These are phyloP conservation scores for Ectropis grisescens DNA, from an alignment of 1,140 invertebrate genomes.

Conservation along the genomic window DNA sequence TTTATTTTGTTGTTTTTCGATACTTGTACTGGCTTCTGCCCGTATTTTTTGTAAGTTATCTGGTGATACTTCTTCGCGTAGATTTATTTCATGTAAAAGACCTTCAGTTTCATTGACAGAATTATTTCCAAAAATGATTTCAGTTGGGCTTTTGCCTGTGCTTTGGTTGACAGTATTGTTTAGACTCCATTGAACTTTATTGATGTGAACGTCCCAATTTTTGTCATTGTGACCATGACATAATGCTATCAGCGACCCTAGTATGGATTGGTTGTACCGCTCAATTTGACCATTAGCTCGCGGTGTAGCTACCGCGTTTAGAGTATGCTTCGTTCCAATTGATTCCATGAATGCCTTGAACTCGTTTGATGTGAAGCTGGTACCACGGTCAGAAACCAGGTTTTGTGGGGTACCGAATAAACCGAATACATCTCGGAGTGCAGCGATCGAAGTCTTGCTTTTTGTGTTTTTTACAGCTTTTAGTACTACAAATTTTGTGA, in stretches of 20 bases:
- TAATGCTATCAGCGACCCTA: slow-evolving; percentile 12
- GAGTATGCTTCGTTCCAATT: slow-evolving; percentile 15
- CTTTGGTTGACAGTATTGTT: slow-evolving; percentile 15
- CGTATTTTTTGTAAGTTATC: too few species aligned
- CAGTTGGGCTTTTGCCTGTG: slow-evolving; percentile 9
- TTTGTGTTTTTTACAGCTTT: slow-evolving; percentile 15
- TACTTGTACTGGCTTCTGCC: slow-evolving; percentile 8
- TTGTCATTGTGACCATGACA: slow-evolving; percentile 11
- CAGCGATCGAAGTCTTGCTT: slow-evolving; percentile 15
- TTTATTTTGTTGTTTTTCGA: slow-evolving; percentile 6
- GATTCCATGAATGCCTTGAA: slow-evolving; percentile 19
- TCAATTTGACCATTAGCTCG: slow-evolving; percentile 22
- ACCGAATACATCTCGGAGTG: slow-evolving; percentile 12
- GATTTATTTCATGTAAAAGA: too few species aligned
- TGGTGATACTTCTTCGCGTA: too few species aligned
- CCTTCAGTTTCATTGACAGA: slow-evolving; percentile 1
- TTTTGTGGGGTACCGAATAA: slow-evolving; percentile 19
- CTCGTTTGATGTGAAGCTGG: slow-evolving; percentile 16
- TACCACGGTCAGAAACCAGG: slow-evolving; percentile 24
- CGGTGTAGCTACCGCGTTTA: slow-evolving; percentile 24
- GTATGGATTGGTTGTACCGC: slow-evolving; percentile 19
- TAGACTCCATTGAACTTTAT: slow-evolving; percentile 16
- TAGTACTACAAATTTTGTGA: slow-evolving; percentile 32
- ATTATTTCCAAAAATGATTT: slow-evolving; percentile 15
- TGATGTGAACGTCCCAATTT: slow-evolving; percentile 14